Evolutionary conservation across 1,140 invertebrate species (phyloP), one percentile per base, ranked within the genome.

Genomic region (Drosophila leontia): DNA sequence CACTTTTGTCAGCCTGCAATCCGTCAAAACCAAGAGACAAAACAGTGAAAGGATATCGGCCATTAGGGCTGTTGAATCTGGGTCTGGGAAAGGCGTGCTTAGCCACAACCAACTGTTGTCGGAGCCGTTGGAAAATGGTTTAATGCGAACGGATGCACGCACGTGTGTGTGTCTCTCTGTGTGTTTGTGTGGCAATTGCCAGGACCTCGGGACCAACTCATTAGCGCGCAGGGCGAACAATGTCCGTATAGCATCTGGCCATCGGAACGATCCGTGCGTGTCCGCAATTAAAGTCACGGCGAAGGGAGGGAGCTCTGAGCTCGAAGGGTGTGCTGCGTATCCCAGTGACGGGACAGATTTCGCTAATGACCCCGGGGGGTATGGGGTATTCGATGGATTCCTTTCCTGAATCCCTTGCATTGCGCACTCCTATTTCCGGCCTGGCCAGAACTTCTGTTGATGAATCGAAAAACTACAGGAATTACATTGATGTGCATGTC

Each of bases 301-400:
- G 23, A 11, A n/a, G 61, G 48, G 51, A 53, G 9, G 53, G 34
- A 35, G 37, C 6, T 17, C 34, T 17, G 32, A 5, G 4, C 17
- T 35, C 17, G 12, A 13, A 34, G 63, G 34, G 39, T 39, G 32
- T 26, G n/a, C 37, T 75, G 23, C 23, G 26, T 42, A 53, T 41
- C 62, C 62, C 63, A 77, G 57, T 77, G 75, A 77, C 75, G 62
- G n/a, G 74, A 53, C 74, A 77, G 75, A 77, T 77, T 77, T 77
- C 75, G 74, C 74, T 77, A 77, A 77, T 77, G 75, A 77, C 63
- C 45, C 29, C 32, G 39, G 13, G 15, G 48, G 35, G 19, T 15
- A 23, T 26, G 7, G 39, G 47, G 13, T 37, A 37, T 32, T 44
- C 39, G 26, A 35, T 68, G 56, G 74, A 60, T 67, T 48, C 64